Conservation (phyloP, 2,888 invertebrate species). For the Phymatocera aterrima region DNA sequence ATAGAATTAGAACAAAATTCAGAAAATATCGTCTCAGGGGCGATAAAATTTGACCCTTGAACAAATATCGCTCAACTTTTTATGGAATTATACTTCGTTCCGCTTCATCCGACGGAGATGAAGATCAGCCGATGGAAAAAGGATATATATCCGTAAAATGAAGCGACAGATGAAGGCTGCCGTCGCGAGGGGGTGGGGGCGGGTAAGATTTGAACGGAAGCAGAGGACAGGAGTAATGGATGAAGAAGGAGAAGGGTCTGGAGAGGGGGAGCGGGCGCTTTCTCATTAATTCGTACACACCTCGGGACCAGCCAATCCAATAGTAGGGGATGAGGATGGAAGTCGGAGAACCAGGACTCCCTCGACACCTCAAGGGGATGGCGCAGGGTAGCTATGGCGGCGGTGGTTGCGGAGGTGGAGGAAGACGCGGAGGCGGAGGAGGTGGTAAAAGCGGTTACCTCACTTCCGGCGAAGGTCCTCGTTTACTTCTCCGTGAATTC, state of each 20-base stretch:
- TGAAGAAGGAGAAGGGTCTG: conserved; percentile 29
- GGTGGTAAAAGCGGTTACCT: conserved; percentile 28
- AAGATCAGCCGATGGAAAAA: conserved; percentile 25
- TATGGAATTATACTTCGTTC: conserved; percentile 20
- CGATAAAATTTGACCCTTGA: conserved; percentile 6
- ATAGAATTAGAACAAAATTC: neutral
- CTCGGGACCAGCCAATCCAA: conserved; percentile 28
- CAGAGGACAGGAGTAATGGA: conserved; percentile 32
- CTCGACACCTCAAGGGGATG: conserved; percentile 33
- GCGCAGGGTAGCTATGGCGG: no score
- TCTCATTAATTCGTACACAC: conserved; percentile 43
- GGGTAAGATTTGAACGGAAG: conserved; percentile 8
- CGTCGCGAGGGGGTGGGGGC: neutral
- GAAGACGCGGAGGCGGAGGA: neutral
- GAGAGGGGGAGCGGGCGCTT: neutral
- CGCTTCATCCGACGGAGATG: conserved; percentile 6
- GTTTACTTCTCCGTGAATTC: conserved; percentile 26
- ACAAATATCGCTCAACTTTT: neutral
- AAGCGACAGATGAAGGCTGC: neutral
- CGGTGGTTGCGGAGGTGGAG: neutral
- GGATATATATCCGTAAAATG: neutral
- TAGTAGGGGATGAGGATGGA: neutral
- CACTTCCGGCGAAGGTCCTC: conserved; percentile 36
- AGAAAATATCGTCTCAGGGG: neutral
- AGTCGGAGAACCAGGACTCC: conserved; percentile 10